Conservation (phyloP, 1,140 invertebrate species). For the Drosophila kanapiae region DNA sequence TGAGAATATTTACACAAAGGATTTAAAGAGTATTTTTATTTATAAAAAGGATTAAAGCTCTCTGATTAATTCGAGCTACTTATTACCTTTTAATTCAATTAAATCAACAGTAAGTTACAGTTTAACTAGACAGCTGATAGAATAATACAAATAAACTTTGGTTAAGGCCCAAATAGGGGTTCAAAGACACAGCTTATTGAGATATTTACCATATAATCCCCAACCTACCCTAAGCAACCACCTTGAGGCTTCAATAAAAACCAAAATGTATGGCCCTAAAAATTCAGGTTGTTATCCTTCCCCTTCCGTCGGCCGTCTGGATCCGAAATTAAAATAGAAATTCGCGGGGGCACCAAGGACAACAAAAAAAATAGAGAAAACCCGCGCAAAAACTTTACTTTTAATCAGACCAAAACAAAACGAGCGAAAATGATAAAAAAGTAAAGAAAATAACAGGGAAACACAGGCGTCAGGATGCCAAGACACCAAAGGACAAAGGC, state of each 20-base stretch:
- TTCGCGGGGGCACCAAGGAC: constrained; percentile 7
- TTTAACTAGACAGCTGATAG: no score
- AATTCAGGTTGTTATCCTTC: constrained; percentile 28
- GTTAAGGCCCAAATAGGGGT: neutral
- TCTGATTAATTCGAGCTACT: neutral
- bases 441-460: constrained; percentile 31
- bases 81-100: neutral
- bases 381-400: constrained; percentile 50
- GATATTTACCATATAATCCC: neutral
- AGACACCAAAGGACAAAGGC: constrained; percentile 32
- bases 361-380: constrained; percentile 19
- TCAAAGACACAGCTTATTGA: neutral
- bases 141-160: no score
- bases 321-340: constrained; percentile 47
- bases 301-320: neutral
- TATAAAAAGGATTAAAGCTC: fast-evolving
- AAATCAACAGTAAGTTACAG: no score
- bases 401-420: constrained; percentile 75
- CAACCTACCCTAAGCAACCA: neutral
- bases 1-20: neutral
- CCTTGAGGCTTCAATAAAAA: constrained; percentile 33
- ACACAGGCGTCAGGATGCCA: constrained; percentile 38
- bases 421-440: constrained; percentile 35
- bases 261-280: constrained; percentile 23
- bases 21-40: neutral